These are phyloP conservation scores for Tuta absoluta DNA, from an alignment of 2,888 invertebrate species.

Conservation along the genomic window DNA sequence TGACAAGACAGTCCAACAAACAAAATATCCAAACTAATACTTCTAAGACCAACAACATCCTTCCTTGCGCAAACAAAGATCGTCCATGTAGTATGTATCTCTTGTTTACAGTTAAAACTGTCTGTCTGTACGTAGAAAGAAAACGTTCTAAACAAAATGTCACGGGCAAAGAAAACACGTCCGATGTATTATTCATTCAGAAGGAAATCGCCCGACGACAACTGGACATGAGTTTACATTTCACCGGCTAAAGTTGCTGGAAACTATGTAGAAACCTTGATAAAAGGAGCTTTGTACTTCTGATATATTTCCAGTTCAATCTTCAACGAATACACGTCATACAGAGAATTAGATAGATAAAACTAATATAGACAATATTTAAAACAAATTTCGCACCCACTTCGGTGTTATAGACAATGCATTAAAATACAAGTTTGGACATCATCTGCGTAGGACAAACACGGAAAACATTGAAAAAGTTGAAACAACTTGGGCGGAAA, in stretches of 20 bases:
- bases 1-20: conserved; percentile 3
- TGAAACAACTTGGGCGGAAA: no score
- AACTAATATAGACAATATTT: no score
- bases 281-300: background rate
- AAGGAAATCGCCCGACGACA: conserved; percentile 28
- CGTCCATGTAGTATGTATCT: background rate
- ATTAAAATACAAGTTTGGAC: no score
- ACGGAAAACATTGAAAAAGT: no score
- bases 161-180: conserved; percentile 26
- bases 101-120: conserved; percentile 17
- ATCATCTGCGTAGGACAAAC: no score
- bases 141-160: conserved; percentile 27
- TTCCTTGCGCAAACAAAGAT: conserved; percentile 5
- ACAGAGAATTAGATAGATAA: no score
- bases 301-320: background rate
- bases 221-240: conserved; percentile 19
- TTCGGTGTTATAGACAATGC: no score
- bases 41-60: conserved; percentile 12
- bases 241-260: conserved; percentile 9
- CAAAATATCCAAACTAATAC: conserved; percentile 5
- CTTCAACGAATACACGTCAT: no score
- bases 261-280: background rate
- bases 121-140: conserved; percentile 13
- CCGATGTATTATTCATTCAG: conserved; percentile 30
- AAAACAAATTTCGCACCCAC: no score